phyloP scores from a whole-genome alignment of 2,888 invertebrate species.

The Chorisops tibialis region DNA sequence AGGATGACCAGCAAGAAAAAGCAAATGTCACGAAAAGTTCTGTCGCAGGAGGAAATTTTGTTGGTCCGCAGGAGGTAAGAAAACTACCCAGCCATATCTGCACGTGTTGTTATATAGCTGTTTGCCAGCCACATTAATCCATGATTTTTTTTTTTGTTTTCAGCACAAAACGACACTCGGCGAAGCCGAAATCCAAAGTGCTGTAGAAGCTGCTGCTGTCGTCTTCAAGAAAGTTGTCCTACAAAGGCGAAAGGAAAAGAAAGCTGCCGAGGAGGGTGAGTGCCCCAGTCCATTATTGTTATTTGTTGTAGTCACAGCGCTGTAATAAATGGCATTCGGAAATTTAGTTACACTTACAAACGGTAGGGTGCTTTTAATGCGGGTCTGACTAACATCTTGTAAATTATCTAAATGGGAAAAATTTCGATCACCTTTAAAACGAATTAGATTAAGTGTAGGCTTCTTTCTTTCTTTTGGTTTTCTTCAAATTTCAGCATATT shows the following conservation, averaged over 20 bases:
- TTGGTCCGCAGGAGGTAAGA: slow-evolving; percentile 15
- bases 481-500: no score
- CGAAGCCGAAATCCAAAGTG: slow-evolving; percentile 51
- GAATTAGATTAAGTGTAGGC: no score
- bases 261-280: slow-evolving; percentile 49
- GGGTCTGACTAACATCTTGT: no score
- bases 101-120: not conserved
- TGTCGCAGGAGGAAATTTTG: not conserved
- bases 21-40: not conserved
- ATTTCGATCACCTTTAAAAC: no score
- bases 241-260: slow-evolving; percentile 46
- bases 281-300: no score
- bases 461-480: no score
- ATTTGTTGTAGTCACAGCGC: no score
- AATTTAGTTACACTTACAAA: no score
- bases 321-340: no score
- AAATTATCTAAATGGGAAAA: no score
- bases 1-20: not conserved
- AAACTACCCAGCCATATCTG: not conserved
- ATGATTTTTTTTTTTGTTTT: slow-evolving; percentile 13
- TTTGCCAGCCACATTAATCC: not conserved
- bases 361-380: no score
- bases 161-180: slow-evolving; percentile 49
- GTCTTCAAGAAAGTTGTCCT: slow-evolving; percentile 51
- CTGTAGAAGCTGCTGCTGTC: slow-evolving; percentile 51